Conservation (phyloP, 2,797 vertebrate genomes). For the Hafferia zeledoni region DNA sequence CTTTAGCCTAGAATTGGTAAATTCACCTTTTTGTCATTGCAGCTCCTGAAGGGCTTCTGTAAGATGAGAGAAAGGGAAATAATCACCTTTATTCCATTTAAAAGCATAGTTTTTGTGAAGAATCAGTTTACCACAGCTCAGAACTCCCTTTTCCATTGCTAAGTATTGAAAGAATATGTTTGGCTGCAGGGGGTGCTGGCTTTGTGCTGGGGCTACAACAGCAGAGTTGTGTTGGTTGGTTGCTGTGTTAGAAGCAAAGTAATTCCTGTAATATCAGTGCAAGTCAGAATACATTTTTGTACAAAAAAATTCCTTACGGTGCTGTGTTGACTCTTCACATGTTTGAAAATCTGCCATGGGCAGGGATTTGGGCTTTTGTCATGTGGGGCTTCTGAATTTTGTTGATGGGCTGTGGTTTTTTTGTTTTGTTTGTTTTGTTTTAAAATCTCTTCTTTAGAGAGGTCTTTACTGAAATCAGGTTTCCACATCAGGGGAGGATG, state of each 20-base stretch:
- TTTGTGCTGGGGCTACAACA: background rate
- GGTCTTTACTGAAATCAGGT: background rate
- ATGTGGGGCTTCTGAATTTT: accelerated
- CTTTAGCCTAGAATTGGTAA: background rate
- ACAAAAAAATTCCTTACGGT: background rate
- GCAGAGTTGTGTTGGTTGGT: accelerated
- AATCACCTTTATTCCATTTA: background rate
- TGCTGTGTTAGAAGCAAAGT: background rate
- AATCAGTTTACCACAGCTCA: background rate
- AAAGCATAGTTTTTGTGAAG: background rate
- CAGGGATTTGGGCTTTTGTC: background rate
- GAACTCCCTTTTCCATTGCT: background rate
- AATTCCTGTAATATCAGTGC: background rate
- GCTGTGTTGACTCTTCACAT: background rate
- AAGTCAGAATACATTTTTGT: background rate
- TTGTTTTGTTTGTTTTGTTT: too few relatives aligned
- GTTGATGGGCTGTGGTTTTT: background rate
- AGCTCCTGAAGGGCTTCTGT: background rate
- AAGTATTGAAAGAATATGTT: background rate
- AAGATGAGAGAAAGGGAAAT: background rate
- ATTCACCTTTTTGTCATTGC: background rate
- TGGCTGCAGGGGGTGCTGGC: background rate
- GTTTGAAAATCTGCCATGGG: background rate
- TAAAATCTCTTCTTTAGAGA: background rate
- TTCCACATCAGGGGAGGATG: background rate